Evolutionary conservation across 2,113 vertebrate genomes (phyloP).

Genomic region (Charadrius vociferus): DNA sequence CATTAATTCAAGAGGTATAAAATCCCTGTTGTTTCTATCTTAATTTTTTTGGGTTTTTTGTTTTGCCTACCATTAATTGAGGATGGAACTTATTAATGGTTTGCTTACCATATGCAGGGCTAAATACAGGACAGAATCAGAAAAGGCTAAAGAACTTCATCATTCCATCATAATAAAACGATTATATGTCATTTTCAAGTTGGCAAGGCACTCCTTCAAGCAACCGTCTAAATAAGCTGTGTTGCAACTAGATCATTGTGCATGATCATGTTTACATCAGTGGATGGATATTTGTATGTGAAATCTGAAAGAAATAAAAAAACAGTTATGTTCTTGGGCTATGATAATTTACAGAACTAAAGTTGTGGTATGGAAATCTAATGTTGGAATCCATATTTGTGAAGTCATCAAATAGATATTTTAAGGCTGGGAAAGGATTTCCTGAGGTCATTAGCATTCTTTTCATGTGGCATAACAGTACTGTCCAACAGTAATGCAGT

Average conservation of each 20-base stretch:
- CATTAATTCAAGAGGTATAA: neutral
- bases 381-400: slow-evolving; percentile 35
- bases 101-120: neutral
- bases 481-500: slow-evolving; percentile 49
- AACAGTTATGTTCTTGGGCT: neutral
- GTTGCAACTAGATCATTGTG: neutral
- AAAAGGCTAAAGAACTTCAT: neutral
- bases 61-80: neutral
- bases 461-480: slow-evolving; percentile 62
- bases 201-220: neutral
- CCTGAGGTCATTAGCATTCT: slow-evolving; percentile 69
- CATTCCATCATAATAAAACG: neutral
- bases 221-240: neutral
- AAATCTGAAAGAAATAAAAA: neutral
- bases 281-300: neutral
- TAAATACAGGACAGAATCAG: neutral
- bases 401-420: slow-evolving; percentile 69
- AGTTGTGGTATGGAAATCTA: slow-evolving; percentile 18
- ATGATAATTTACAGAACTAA: neutral
- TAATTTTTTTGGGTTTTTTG: neutral
- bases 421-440: slow-evolving; percentile 70
- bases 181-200: neutral
- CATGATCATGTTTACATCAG: neutral
- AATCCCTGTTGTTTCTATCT: neutral
- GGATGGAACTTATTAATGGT: neutral